Percentiles rank a stretch among this genome's conserved stretches.
Conservation (phyloP, 2,797 vertebrate species). For the Lacerta bilineata region DNA sequence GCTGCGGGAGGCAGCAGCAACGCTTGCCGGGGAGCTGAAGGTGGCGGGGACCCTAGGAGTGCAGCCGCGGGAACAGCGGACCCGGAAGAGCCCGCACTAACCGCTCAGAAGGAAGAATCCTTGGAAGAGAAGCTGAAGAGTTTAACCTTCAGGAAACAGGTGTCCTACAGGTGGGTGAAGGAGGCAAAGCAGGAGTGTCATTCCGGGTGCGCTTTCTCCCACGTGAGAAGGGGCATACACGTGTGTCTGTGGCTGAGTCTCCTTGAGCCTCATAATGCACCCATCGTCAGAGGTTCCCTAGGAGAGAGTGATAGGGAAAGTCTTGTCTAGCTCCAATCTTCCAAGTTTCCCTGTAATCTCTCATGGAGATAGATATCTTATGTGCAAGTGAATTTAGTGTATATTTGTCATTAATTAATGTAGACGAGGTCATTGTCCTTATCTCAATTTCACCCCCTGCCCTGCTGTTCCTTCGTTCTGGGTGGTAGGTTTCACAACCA, state of each 20-base stretch:
- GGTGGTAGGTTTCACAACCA: no score
- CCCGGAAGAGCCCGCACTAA: conserved; percentile 72
- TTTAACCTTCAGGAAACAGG: conserved; percentile 97
- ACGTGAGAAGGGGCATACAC: background rate
- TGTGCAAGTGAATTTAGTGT: background rate
- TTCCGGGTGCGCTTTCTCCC: background rate
- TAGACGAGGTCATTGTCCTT: no score
- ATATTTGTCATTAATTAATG: background rate
- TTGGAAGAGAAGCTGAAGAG: conserved; percentile 93
- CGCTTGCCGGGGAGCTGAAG: conserved; percentile 81
- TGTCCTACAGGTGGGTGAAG: conserved; percentile 92
- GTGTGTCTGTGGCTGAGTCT: background rate
- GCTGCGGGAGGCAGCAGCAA: conserved; percentile 70
- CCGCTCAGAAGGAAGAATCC: conserved; percentile 85
- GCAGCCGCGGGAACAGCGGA: conserved; percentile 63
- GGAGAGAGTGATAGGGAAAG: background rate
- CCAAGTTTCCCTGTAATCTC: background rate
- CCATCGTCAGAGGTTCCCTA: background rate
- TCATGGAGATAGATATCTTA: background rate
- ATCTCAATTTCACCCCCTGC: background rate
- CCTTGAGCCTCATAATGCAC: background rate
- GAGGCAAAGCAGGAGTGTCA: background rate
- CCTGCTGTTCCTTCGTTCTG: no score
- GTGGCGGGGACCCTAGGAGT: conserved; percentile 74
- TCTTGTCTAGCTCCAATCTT: background rate